phyloP scores from a whole-genome alignment of 2,797 vertebrate species.

The Chaunax sp. region DNA sequence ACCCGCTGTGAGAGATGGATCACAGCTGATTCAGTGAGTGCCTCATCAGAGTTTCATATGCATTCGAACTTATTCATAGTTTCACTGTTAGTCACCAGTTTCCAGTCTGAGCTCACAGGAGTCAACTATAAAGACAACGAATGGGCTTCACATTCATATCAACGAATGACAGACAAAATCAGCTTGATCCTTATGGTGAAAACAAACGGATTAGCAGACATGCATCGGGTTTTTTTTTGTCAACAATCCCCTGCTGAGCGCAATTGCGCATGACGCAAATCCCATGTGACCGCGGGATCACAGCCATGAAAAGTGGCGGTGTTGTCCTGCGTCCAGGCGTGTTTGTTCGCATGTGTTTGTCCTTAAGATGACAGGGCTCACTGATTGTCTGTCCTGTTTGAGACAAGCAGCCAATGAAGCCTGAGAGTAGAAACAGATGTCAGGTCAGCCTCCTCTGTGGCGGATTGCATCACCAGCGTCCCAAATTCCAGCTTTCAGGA shows the following conservation, averaged over 20 bases:
- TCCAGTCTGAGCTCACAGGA: background rate
- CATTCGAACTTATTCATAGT: background rate
- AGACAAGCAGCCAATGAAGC: conserved; percentile 45
- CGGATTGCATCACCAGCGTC: conserved; percentile 59
- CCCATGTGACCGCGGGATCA: too few species aligned
- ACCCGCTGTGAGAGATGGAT: background rate
- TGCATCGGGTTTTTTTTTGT: conserved; percentile 9
- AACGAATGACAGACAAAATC: background rate
- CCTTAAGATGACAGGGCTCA: conserved; percentile 29
- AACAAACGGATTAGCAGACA: conserved; percentile 49
- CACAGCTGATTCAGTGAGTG: conserved; percentile 5
- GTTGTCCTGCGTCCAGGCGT: background rate
- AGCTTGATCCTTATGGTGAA: conserved; percentile 15
- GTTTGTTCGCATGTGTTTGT: conserved; percentile 8
- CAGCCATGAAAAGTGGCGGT: conserved; percentile 6
- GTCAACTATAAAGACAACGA: background rate
- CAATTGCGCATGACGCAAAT: conserved; percentile 39
- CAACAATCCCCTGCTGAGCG: conserved; percentile 48
- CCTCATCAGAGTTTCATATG: background rate
- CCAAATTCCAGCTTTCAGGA: conserved; percentile 28
- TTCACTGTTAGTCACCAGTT: background rate
- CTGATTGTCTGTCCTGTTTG: conserved; percentile 11
- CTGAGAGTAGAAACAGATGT: conserved; percentile 73
- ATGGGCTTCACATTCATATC: too few species aligned
- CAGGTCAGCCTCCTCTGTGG: conserved; percentile 30